Evolutionary conservation across 2,113 vertebrate species (phyloP), one percentile per base, ranked within the genome.

Genomic region (Gracilinanus agilis): DNA sequence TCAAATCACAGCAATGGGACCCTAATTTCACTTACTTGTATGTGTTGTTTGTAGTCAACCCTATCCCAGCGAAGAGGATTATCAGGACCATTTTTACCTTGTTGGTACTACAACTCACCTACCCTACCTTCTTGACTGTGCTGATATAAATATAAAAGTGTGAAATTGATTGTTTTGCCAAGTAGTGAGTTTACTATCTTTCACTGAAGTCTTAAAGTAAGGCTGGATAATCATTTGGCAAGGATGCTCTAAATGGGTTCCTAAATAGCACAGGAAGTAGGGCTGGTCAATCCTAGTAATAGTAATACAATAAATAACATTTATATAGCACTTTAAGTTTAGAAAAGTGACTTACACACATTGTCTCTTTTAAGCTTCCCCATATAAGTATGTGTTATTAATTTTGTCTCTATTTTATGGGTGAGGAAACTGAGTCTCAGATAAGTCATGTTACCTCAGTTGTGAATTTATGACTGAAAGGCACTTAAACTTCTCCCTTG

Each of bases 401-500:
- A 83, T 83, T 83, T 83, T 83, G 9, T 40, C 67, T 83, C 34
- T 16, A 21, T 83, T 83, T 83, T 83, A 23, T 40, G n/a, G n/a
- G 13, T 16, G 7, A 75, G 34, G 34, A 75, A 75, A 75, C 34
- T 75, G 34, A 75, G 16, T n/a, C 13, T 75, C 34, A 75, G 67
- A 23, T 5, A 40, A 0, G 19, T 83, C 23, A 19, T 34, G 11
- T 75, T n/a, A 75, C 29, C 23, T 83, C 5, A 40, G 40, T 83
- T 83, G 34, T 83, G 53, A 94, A 25, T 16, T 56, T 93, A 21
- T 91, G 54, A 95, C 93, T 96, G 56, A 55, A 53, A 94, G 40
- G n/a, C 25, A 44, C 2, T 91, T 88, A 53, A 54, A 93, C 24
- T 54, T 92, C 93, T 93, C 90, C 40, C 55, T 95, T 67, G 67